These are phyloP conservation scores for Tyrannus savana DNA, from an alignment of 2,113 vertebrate genomes.

Conservation along the genomic window DNA sequence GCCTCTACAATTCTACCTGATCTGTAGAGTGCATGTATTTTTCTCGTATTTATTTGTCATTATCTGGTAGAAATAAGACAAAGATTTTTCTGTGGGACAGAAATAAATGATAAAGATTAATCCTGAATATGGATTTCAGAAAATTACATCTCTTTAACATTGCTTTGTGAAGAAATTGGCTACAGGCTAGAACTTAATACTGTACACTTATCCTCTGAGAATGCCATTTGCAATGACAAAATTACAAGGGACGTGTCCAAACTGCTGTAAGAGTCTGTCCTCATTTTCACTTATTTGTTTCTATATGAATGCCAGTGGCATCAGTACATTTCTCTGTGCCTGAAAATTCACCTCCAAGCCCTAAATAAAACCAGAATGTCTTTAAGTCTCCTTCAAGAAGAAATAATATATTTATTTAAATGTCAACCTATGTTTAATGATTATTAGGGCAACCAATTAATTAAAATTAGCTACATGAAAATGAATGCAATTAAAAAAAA, in stretches of 20 bases:
- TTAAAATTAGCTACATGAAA: constrained; percentile 10
- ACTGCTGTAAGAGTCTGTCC: neutral
- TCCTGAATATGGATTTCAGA: neutral
- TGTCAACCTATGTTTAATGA: neutral
- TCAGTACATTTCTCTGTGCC: neutral
- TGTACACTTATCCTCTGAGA: neutral
- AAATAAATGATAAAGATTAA: neutral
- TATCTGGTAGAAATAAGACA: neutral
- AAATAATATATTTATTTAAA: constrained; percentile 23
- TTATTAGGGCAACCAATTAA: constrained; percentile 21
- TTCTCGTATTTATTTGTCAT: neutral
- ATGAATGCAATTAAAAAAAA: constrained; percentile 31
- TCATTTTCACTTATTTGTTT: neutral
- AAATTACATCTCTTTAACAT: neutral
- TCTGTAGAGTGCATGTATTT: neutral
- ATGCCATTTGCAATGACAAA: neutral
- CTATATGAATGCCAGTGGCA: neutral
- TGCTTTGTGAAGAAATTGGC: neutral
- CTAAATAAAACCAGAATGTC: neutral
- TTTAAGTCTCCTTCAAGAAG: neutral
- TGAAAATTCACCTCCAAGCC: neutral
- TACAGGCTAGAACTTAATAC: neutral
- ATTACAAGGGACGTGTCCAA: neutral
- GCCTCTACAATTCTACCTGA: neutral
- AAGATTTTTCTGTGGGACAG: neutral